These are phyloP conservation scores for Pterostichus madidus DNA, from an alignment of 2,888 invertebrate genomes.

Conservation along the genomic window DNA sequence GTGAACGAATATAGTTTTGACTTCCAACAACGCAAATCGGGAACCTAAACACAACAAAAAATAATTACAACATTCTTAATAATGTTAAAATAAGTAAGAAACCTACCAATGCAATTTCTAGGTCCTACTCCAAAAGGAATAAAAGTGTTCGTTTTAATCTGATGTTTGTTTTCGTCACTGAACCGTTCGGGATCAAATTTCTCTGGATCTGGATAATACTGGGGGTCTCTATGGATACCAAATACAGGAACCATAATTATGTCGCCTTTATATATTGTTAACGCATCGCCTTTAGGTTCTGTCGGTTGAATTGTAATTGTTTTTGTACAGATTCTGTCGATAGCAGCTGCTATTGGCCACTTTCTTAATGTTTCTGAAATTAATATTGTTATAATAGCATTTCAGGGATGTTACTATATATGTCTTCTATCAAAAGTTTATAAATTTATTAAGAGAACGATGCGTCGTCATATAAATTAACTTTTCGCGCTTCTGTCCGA, in stretches of 20 bases:
- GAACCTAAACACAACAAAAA: constrained; percentile 72
- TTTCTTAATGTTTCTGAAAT: constrained; percentile 75
- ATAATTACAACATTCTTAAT: constrained; percentile 21
- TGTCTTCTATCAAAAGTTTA: no score
- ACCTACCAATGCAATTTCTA: constrained; percentile 73
- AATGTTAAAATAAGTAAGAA: no score
- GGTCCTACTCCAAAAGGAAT: constrained; percentile 79
- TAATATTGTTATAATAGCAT: not conserved
- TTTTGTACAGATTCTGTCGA: constrained; percentile 78
- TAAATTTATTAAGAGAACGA: no score
- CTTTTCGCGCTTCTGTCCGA: no score
- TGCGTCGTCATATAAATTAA: no score
- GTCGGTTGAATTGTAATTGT: constrained; percentile 77
- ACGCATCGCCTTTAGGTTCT: constrained; percentile 69
- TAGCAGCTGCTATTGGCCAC: constrained; percentile 77
- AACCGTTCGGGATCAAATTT: constrained; percentile 80
- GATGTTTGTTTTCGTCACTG: constrained; percentile 78
- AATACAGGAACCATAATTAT: constrained; percentile 77
- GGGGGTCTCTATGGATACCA: constrained; percentile 79
- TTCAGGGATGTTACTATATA: no score
- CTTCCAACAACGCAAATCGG: constrained; percentile 76
- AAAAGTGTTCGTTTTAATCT: constrained; percentile 78
- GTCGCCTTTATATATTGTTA: constrained; percentile 76
- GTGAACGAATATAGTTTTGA: constrained; percentile 72
- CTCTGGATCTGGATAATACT: constrained; percentile 80